phyloP scores from a whole-genome alignment of 2,888 invertebrate species.

The Eupithecia centaureata region DNA sequence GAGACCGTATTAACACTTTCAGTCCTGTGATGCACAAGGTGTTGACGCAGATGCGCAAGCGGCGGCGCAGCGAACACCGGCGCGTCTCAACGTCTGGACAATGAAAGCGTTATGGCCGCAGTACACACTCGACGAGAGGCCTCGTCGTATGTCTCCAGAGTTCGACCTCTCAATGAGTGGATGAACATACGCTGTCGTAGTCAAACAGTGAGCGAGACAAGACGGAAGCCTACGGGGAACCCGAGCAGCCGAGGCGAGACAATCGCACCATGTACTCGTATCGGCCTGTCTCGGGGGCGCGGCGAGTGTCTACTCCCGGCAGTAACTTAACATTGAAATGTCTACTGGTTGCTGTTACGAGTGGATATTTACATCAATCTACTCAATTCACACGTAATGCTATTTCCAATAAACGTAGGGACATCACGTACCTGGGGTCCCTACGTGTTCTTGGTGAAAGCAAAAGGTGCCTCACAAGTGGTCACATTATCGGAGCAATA shows the following conservation, averaged over 20 bases:
- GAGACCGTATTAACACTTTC: too few species aligned
- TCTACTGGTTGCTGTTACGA: constrained; percentile 1
- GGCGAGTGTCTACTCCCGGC: not conserved
- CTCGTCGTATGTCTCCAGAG: too few species aligned
- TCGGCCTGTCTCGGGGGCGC: not conserved
- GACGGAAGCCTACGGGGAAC: not conserved
- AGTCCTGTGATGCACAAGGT: too few species aligned
- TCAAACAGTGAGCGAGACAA: too few species aligned
- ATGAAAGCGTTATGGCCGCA: too few species aligned
- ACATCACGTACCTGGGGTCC: not conserved
- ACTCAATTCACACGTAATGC: not conserved
- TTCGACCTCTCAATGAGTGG: too few species aligned
- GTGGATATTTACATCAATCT: not conserved
- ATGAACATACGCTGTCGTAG: too few species aligned
- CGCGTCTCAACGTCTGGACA: too few species aligned
- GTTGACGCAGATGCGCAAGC: too few species aligned
- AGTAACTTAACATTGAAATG: not conserved
- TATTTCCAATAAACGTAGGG: not conserved
- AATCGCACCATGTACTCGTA: not conserved
- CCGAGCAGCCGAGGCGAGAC: not conserved
- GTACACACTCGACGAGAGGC: too few species aligned
- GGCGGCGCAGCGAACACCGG: too few species aligned
- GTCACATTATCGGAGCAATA: not conserved
- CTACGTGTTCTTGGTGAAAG: not conserved
- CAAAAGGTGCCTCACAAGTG: not conserved